Percentiles rank a stretch among this genome's conserved stretches.
These are phyloP conservation scores for Coendou prehensilis DNA, from an alignment of 2,797 vertebrate genomes.

Conservation along the genomic window DNA sequence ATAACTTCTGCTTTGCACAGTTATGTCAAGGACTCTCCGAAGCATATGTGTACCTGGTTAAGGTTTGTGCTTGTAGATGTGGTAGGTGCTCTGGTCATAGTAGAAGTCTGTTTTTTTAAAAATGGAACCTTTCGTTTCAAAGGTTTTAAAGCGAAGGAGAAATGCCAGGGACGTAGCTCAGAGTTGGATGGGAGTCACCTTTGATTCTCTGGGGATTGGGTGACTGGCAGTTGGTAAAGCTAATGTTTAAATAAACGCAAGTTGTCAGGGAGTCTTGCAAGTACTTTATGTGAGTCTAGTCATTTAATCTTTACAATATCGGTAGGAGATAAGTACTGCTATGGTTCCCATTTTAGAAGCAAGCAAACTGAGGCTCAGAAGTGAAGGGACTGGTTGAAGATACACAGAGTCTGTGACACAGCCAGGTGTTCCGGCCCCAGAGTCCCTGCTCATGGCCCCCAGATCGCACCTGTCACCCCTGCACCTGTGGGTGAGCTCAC, in stretches of 20 bases:
- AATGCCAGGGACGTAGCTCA: background rate
- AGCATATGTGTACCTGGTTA: background rate
- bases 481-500: slow-evolving; percentile 86
- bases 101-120: background rate
- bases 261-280: background rate
- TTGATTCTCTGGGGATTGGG: background rate
- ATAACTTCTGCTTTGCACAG: no score
- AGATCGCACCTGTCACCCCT: no score
- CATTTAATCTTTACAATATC: background rate
- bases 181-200: background rate
- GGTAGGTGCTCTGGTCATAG: background rate
- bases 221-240: background rate
- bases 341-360: background rate
- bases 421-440: background rate
- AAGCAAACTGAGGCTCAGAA: background rate
- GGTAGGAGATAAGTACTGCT: background rate
- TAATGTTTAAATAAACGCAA: background rate
- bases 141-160: background rate
- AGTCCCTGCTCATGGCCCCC: no score
- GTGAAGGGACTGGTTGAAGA: background rate
- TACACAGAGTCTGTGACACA: background rate
- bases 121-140: background rate
- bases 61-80: background rate
- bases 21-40: background rate
- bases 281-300: background rate